phyloP scores from a whole-genome alignment of 2,797 vertebrate species.

The Balearica regulorum region DNA sequence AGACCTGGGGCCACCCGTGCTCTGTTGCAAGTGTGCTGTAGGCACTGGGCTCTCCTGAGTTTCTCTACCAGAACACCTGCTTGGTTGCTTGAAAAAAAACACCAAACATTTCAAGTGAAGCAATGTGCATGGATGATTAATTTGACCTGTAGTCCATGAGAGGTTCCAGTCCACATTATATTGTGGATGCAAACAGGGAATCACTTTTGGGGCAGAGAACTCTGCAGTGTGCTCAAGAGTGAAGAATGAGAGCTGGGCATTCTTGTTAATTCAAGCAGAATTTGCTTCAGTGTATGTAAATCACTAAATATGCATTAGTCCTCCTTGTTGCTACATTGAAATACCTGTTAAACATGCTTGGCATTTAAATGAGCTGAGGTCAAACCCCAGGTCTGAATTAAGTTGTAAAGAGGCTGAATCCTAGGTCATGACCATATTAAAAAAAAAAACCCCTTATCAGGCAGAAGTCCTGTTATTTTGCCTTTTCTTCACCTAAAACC shows the following conservation, averaged over 20 bases:
- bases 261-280: neutral
- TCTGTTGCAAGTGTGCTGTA: neutral
- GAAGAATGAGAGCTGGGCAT: neutral
- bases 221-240: neutral
- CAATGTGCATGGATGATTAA: neutral
- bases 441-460: neutral
- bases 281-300: neutral
- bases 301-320: neutral
- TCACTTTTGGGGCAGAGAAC: neutral
- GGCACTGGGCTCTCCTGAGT: neutral
- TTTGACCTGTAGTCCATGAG: neutral
- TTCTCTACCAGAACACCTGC: neutral
- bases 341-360: neutral
- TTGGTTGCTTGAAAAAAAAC: neutral
- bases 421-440: neutral
- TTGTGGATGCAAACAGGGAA: neutral
- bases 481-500: neutral
- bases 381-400: neutral
- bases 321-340: neutral
- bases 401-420: neutral
- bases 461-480: neutral
- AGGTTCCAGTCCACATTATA: neutral
- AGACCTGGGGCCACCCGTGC: neutral
- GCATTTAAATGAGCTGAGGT: neutral
- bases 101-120: neutral